Evolutionary conservation across 1,140 invertebrate genomes (phyloP).

Genomic region (Drosophila sp.): DNA sequence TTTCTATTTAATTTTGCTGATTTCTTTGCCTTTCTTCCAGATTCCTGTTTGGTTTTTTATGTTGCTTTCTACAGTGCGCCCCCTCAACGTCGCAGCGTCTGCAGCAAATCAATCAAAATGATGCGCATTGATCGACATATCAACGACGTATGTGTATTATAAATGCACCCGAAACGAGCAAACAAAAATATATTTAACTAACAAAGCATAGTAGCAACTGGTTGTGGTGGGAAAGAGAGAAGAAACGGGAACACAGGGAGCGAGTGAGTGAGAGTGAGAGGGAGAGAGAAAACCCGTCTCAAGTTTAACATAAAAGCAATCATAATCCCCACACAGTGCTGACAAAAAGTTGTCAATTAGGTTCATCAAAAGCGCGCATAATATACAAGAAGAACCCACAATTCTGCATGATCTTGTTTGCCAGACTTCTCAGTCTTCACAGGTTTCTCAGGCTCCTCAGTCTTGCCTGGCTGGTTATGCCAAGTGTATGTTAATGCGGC

Average conservation of each 20-base stretch:
- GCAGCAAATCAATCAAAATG: conserved; percentile 78
- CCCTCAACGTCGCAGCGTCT: conserved; percentile 34
- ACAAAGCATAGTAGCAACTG: conserved; percentile 45
- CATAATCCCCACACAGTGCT: conserved; percentile 79
- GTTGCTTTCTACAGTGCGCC: conserved; percentile 15
- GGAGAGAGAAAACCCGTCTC: not conserved
- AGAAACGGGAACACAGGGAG: no score
- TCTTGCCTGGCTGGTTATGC: not conserved
- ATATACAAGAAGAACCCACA: conserved; percentile 16
- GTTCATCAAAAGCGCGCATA: conserved; percentile 67
- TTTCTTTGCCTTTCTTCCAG: not conserved
- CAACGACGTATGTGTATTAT: conserved; percentile 45
- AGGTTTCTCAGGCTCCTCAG: not conserved
- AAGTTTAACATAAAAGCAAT: conserved; percentile 76
- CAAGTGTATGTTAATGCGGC: conserved; percentile 50
- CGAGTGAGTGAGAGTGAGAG: no score
- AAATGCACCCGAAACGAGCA: conserved; percentile 39
- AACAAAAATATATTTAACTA: conserved; percentile 68
- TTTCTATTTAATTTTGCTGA: not conserved
- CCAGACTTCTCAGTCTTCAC: not conserved
- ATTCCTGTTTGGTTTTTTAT: not conserved
- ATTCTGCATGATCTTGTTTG: conserved; percentile 6
- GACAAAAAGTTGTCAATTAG: conserved; percentile 82
- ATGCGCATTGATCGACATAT: conserved; percentile 68
- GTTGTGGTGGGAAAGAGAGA: no score